Percentiles rank a stretch among this genome's conserved stretches.
Evolutionary conservation across 2,888 invertebrate genomes (phyloP).

Genomic region (Napeogenes inachia): DNA sequence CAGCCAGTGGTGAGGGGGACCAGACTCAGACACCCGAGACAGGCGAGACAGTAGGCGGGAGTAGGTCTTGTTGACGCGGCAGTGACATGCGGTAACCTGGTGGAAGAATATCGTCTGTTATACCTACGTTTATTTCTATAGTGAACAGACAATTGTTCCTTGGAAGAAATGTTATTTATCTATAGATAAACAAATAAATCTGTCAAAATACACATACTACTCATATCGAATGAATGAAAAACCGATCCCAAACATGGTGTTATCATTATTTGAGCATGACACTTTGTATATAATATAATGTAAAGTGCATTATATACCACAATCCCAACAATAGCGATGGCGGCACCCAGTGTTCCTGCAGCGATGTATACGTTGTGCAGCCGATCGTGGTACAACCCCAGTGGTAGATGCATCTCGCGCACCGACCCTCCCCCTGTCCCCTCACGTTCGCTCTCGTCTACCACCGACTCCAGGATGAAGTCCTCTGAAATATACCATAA

Average conservation of each 20-base stretch:
- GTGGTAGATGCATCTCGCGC: conserved; percentile 75
- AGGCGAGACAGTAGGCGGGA: conserved; percentile 79
- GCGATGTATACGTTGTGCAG: conserved; percentile 88
- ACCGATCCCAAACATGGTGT: too few relatives aligned
- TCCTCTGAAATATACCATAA: conserved; percentile 74
- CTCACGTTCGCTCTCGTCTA: conserved; percentile 55
- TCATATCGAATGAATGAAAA: too few relatives aligned
- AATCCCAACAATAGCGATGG: conserved; percentile 84
- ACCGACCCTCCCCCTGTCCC: conserved; percentile 55
- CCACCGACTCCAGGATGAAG: conserved; percentile 82
- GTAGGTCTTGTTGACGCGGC: conserved; percentile 87
- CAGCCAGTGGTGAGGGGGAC: conserved; percentile 76
- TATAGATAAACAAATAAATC: too few relatives aligned
- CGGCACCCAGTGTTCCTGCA: conserved; percentile 85
- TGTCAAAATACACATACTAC: too few relatives aligned
- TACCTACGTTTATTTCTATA: too few relatives aligned
- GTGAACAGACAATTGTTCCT: too few relatives aligned
- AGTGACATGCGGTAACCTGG: conserved; percentile 86
- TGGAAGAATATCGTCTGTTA: conserved; percentile 33
- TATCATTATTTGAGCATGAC: too few relatives aligned
- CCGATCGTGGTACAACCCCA: conserved; percentile 79
- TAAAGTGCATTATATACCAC: conserved; percentile 74
- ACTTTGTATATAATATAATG: background rate
- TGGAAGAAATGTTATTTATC: too few relatives aligned
- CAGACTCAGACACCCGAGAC: conserved; percentile 57